A percentile compares a stretch with the other conserved stretches of the same genome.
Evolutionary conservation across 2,888 invertebrate species (phyloP).

Genomic region (Digitonthophagus gazella): DNA sequence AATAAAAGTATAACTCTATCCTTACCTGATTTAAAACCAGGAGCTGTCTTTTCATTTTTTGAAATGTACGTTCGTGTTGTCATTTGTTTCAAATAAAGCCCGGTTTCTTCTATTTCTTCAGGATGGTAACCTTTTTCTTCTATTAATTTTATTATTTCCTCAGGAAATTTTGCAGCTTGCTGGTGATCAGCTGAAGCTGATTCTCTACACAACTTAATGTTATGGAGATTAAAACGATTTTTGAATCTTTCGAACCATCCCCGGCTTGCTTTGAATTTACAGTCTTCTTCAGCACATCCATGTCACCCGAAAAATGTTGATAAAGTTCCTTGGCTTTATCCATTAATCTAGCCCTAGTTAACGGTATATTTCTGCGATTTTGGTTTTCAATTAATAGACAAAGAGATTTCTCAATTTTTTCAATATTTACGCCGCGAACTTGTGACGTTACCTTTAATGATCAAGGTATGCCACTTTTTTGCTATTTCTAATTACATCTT

Average conservation of each 20-base stretch:
- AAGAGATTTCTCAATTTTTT: conserved; percentile 35
- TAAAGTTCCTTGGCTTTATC: conserved; percentile 32
- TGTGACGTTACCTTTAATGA: conserved; percentile 17
- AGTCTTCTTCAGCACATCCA: background rate
- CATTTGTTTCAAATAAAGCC: conserved; percentile 35
- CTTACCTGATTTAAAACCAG: conserved; percentile 33
- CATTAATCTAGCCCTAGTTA: conserved; percentile 31
- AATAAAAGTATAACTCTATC: background rate
- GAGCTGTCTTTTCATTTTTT: conserved; percentile 29
- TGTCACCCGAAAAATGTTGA: conserved; percentile 18
- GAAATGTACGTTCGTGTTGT: conserved; percentile 32
- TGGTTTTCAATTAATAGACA: conserved; percentile 33
- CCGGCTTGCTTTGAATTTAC: conserved; percentile 15
- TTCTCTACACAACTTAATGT: conserved; percentile 28
- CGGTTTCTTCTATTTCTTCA: conserved; percentile 35
- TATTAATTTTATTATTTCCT: conserved; percentile 21
- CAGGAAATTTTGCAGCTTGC: conserved; percentile 24
- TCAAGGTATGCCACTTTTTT: conserved; percentile 5
- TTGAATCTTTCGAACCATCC: conserved; percentile 36
- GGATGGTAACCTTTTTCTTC: too few species aligned
- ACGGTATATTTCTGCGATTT: conserved; percentile 29
- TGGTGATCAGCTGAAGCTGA: too few species aligned
- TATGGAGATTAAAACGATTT: conserved; percentile 23
- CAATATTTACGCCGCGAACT: conserved; percentile 30
- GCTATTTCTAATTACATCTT: conserved; percentile 24